phyloP scores from a whole-genome alignment of 1,140 invertebrate genomes.

The Telenomus remus region DNA sequence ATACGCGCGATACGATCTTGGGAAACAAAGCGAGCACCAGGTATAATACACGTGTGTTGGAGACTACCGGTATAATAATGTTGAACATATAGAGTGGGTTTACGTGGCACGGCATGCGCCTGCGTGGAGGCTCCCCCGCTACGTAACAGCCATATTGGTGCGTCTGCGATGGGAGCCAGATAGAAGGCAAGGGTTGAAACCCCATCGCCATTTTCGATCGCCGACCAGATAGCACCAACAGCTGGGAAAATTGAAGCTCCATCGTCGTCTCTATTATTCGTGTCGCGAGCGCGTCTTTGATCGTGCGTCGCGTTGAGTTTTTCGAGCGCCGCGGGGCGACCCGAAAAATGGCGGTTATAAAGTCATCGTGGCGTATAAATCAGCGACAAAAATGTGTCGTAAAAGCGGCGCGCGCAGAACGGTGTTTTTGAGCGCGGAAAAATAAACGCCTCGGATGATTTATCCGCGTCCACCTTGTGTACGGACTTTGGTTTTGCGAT shows the following conservation, averaged over 20 bases:
- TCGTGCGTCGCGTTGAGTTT: background rate
- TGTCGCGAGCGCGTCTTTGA: background rate
- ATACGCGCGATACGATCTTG: slow-evolving; percentile 65
- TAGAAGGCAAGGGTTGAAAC: slow-evolving; percentile 73
- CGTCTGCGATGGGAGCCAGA: slow-evolving; percentile 63
- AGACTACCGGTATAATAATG: slow-evolving; percentile 65
- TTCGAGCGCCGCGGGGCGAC: background rate
- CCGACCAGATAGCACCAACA: slow-evolving; percentile 68
- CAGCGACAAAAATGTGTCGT: slow-evolving; percentile 7
- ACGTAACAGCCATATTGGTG: slow-evolving; percentile 37
- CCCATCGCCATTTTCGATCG: slow-evolving; percentile 70
- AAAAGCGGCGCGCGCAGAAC: slow-evolving; percentile 3
- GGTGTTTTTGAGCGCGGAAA: background rate
- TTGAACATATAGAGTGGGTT: slow-evolving; percentile 57
- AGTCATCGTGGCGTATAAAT: slow-evolving; percentile 12
- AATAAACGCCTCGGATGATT: slow-evolving; percentile 7
- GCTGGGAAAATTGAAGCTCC: slow-evolving; percentile 66
- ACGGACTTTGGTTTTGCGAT: slow-evolving; percentile 35
- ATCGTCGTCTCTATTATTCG: slow-evolving; percentile 23
- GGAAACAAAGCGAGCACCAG: slow-evolving; percentile 65
- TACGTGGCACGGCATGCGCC: slow-evolving; percentile 53
- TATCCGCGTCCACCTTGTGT: slow-evolving; percentile 2
- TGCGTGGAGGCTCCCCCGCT: slow-evolving; percentile 54
- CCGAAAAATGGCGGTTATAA: slow-evolving; percentile 2
- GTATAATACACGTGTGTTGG: slow-evolving; percentile 47